Evolutionary conservation across 53 echinoderm and acorn worm species (phyloP).

Genomic region (Stichopus horrens): DNA sequence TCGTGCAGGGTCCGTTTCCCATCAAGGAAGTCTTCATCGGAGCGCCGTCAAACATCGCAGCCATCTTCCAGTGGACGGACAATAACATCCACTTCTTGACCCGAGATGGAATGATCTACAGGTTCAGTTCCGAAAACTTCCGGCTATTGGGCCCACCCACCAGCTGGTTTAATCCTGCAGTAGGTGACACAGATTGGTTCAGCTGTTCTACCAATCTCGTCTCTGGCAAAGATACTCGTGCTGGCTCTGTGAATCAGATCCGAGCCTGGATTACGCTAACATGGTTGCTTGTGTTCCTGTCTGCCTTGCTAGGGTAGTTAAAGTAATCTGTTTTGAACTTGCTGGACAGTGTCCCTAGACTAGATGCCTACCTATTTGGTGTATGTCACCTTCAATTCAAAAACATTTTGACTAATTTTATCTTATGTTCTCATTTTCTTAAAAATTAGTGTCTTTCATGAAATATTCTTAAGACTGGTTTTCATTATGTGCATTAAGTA

Average conservation of each 20-base stretch:
- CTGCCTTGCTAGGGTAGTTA: neutral
- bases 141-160: neutral
- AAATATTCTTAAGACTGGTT: too few relatives aligned
- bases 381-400: too few relatives aligned
- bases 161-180: conserved; percentile 23
- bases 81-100: conserved; percentile 90
- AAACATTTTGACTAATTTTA: too few relatives aligned
- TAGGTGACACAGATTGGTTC: conserved; percentile 13
- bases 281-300: neutral
- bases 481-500: too few relatives aligned
- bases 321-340: too few relatives aligned
- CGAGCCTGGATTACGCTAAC: neutral
- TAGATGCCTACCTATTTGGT: too few relatives aligned
- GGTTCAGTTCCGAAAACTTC: conserved; percentile 67
- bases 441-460: too few relatives aligned
- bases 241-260: neutral
- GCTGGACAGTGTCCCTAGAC: too few relatives aligned
- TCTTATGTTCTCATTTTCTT: too few relatives aligned
- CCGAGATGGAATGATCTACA: conserved; percentile 63
- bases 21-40: conserved; percentile 53
- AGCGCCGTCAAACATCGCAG: conserved; percentile 51
- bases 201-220: conserved; percentile 16
- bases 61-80: conserved; percentile 69
- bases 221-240: neutral
- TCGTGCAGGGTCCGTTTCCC: conserved; percentile 65